These are phyloP conservation scores for Drosophila longiperda DNA, from an alignment of 2,888 invertebrate species.

Conservation along the genomic window DNA sequence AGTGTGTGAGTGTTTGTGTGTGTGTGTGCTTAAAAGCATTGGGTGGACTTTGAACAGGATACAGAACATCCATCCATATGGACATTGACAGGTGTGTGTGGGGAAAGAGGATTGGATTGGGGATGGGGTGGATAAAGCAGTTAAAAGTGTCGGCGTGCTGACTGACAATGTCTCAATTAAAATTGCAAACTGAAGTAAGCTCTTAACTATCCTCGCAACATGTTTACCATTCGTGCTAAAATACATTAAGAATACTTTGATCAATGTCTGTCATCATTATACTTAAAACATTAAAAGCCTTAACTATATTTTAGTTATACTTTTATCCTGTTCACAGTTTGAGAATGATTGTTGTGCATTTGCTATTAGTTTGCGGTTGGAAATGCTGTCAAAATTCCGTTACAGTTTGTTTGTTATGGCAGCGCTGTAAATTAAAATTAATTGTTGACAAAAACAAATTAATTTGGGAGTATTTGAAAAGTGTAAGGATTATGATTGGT, in stretches of 20 bases:
- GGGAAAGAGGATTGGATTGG: not conserved
- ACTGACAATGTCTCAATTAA: constrained; percentile 73
- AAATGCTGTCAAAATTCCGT: constrained; percentile 32
- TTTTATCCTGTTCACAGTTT: constrained; percentile 34
- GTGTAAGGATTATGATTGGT: not conserved
- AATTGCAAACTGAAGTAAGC: constrained; percentile 52
- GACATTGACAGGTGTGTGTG: constrained; percentile 12
- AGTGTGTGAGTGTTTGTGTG: constrained; percentile 50
- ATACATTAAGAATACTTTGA: constrained; percentile 4
- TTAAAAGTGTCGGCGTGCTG: constrained; percentile 47
- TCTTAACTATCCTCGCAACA: constrained; percentile 39
- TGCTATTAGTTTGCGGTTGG: constrained; percentile 24
- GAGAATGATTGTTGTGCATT: constrained; percentile 2
- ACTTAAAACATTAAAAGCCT: not conserved
- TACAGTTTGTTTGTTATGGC: constrained; percentile 37
- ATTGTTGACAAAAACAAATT: not conserved
- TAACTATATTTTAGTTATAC: not conserved
- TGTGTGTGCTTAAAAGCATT: constrained; percentile 72
- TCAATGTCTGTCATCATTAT: constrained; percentile 2
- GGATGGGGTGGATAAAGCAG: constrained; percentile 27
- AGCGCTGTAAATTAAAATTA: constrained; percentile 35
- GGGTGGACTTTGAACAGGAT: constrained; percentile 56
- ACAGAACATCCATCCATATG: constrained; percentile 17
- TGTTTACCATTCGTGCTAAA: constrained; percentile 36
- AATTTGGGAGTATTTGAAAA: constrained; percentile 11